Conservation (phyloP, 2,888 invertebrate genomes). For the Molorchus minor region DNA sequence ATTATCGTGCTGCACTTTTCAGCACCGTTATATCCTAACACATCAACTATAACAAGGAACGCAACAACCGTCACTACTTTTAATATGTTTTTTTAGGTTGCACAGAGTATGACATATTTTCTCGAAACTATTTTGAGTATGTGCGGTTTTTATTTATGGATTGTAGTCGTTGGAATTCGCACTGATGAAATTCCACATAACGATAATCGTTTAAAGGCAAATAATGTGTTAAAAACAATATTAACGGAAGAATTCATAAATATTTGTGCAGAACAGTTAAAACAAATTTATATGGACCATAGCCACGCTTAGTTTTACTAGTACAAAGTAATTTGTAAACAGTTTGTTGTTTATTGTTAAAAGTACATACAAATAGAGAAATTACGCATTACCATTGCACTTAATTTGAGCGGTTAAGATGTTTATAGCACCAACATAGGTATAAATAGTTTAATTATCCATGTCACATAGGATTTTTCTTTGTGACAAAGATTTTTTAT, state of each 20-base stretch:
- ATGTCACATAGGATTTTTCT: too few species aligned
- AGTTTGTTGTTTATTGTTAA: constrained; percentile 4
- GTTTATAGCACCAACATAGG: too few species aligned
- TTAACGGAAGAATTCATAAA: constrained; percentile 25
- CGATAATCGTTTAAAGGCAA: constrained; percentile 24
- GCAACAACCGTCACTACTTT: constrained; percentile 27
- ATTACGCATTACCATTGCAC: too few species aligned
- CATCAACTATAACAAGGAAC: constrained; percentile 27
- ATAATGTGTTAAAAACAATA: constrained; percentile 27
- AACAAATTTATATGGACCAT: constrained; percentile 14
- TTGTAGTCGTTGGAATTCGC: constrained; percentile 11
- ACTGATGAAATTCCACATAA: constrained; percentile 16
- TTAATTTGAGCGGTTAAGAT: too few species aligned
- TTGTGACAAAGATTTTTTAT: too few species aligned
- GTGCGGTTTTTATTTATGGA: constrained; percentile 26
- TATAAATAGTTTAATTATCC: too few species aligned
- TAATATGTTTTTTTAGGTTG: constrained; percentile 22
- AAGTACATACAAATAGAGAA: not conserved
- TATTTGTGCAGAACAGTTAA: constrained; percentile 26
- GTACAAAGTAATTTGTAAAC: constrained; percentile 11
- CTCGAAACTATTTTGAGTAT: constrained; percentile 21
- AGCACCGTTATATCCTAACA: constrained; percentile 24
- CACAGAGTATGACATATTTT: constrained; percentile 24
- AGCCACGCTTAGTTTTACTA: constrained; percentile 6
- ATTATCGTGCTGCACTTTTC: constrained; percentile 26